Evolutionary conservation across 1,140 invertebrate species (phyloP).

Genomic region (Lycorma delicatula): DNA sequence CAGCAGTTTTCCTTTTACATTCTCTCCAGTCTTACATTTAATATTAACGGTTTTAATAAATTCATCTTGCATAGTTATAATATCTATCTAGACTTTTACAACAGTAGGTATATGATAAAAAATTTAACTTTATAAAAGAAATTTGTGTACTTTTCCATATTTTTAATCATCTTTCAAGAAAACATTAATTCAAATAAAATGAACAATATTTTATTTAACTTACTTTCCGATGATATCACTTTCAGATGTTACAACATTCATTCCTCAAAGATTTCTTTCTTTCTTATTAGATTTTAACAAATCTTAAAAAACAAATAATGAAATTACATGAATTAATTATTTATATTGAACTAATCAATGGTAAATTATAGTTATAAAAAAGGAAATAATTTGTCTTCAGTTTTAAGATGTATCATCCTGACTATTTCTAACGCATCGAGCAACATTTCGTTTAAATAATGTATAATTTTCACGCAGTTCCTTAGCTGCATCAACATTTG

Average conservation of each 20-base stretch:
- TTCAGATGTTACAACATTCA: neutral
- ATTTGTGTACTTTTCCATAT: too few species aligned
- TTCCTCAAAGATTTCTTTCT: neutral
- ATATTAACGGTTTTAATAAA: too few species aligned
- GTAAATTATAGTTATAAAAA: too few species aligned
- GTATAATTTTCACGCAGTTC: slow-evolving; percentile 94
- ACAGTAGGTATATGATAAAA: too few species aligned
- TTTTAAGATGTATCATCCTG: slow-evolving; percentile 63
- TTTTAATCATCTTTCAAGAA: too few species aligned
- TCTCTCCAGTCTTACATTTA: too few species aligned
- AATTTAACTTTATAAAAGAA: too few species aligned
- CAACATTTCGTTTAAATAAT: slow-evolving; percentile 96
- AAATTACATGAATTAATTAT: neutral
- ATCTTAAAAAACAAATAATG: neutral
- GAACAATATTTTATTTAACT: too few species aligned
- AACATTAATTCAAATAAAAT: too few species aligned
- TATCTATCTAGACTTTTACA: too few species aligned
- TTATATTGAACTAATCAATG: neutral
- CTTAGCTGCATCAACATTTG: slow-evolving; percentile 99
- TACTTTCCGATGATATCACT: neutral
- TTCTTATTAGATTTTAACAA: neutral
- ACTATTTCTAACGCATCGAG: slow-evolving; percentile 93
- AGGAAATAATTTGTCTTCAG: neutral
- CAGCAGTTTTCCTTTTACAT: too few species aligned
- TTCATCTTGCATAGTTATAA: too few species aligned